These are phyloP conservation scores for Cynodonichthys magdalenae DNA, from an alignment of 2,797 vertebrate species.

Conservation along the genomic window DNA sequence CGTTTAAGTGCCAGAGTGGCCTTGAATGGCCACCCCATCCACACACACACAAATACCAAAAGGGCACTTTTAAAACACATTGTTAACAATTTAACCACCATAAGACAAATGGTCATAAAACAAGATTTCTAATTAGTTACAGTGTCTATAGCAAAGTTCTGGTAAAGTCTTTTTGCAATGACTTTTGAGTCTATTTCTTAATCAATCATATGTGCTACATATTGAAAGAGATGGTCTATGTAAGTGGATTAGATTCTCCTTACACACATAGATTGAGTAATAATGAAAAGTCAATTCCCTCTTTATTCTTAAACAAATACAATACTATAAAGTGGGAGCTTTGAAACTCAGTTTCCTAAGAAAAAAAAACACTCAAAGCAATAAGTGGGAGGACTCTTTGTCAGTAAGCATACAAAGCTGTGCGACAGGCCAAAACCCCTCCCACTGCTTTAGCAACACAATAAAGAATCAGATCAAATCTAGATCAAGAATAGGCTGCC, in stretches of 20 bases:
- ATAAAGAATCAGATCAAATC: slow-evolving; percentile 66
- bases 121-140: slow-evolving; percentile 79
- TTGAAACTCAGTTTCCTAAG: slow-evolving; percentile 43
- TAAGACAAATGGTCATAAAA: slow-evolving; percentile 76
- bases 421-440: slow-evolving; percentile 57
- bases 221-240: slow-evolving; percentile 31
- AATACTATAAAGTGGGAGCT: slow-evolving; percentile 32
- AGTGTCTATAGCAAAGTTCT: slow-evolving; percentile 55
- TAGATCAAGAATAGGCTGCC: slow-evolving; percentile 53
- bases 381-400: slow-evolving; percentile 70
- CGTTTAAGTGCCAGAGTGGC: slow-evolving; percentile 83
- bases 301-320: slow-evolving; percentile 46
- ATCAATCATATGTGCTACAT: slow-evolving; percentile 32
- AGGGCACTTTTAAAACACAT: slow-evolving; percentile 81
- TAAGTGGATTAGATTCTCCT: slow-evolving; percentile 48
- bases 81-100: slow-evolving; percentile 81
- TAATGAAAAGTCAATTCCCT: slow-evolving; percentile 49
- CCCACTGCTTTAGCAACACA: slow-evolving; percentile 48
- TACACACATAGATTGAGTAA: slow-evolving; percentile 42
- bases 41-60: slow-evolving; percentile 65
- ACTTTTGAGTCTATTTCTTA: slow-evolving; percentile 43
- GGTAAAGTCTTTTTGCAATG: slow-evolving; percentile 36
- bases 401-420: slow-evolving; percentile 68
- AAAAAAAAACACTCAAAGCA: slow-evolving; percentile 37
- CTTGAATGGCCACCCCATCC: slow-evolving; percentile 69